Evolutionary conservation across 1,140 invertebrate species (phyloP), one percentile per base, ranked within the genome.

Genomic region (Euwallacea fornicatus): DNA sequence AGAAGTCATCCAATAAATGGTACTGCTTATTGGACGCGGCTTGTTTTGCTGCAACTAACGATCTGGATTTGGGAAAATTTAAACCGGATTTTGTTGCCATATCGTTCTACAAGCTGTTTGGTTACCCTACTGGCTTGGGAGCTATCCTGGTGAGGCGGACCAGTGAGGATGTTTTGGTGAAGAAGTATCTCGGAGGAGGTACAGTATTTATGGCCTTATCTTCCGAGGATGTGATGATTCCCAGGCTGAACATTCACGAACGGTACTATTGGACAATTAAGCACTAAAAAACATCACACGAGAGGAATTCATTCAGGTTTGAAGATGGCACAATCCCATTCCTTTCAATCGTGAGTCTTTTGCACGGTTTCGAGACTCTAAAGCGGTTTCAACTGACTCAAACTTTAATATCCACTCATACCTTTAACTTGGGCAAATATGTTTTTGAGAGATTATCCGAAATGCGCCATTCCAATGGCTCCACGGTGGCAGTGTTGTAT

Each of bases 101-200:
- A 6, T 98, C 97, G 1, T 98, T 98, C 84, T 98, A 98, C 83
- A 99, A 99, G 87, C 94, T 99, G 77, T 98, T 99, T 85, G 97
- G 97, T 4, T 98, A 92, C 83, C 97, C 97, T 7, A 98, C 96
- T 67, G 97, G 92, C n/a, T 81, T 93, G 74, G 97, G 96, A 42
- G 95, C 93, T 46, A 81, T 98, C 3, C 77, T 98, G 58, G 89
- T 98, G 0, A 88, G 86, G 75, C 92, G 93, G 77, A 81, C 82
- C 0, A 90, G 88, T 75, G 83, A 84, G 3, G 42, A 85, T 76
- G 79, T 88, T 16, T 83, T 97, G 56, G 82, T 87, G 10, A 94
- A 91, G 84, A 84, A 82, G 54, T 98, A 95, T 81, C 97, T 94
- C 84, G 96, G 96, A 21, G 96, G 96, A 43, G 96, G 96, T 3